These are phyloP conservation scores for Melanotaenia maccullochi DNA, from an alignment of 2,797 vertebrate genomes.

Conservation along the genomic window DNA sequence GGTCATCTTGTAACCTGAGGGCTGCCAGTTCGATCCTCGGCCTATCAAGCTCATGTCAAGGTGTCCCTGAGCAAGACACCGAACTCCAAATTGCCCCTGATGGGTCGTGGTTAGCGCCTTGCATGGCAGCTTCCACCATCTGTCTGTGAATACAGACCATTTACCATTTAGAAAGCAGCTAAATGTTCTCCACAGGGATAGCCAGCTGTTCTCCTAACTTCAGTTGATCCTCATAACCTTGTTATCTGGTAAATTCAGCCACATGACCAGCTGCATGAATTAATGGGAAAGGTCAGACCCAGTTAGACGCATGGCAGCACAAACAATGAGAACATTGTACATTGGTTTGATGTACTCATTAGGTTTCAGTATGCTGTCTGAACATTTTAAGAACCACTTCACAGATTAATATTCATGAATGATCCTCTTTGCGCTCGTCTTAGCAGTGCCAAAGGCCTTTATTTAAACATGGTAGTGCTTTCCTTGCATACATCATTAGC, in stretches of 20 bases:
- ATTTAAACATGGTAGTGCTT: constrained; percentile 89
- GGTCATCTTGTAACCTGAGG: too few species aligned
- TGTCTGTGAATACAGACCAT: too few species aligned
- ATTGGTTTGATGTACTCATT: not conserved
- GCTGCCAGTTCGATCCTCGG: too few species aligned
- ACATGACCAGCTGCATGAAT: constrained; percentile 33
- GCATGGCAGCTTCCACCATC: too few species aligned
- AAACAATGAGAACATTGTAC: constrained; percentile 23
- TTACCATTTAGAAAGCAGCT: too few species aligned
- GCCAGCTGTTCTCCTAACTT: constrained; percentile 11
- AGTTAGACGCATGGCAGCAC: not conserved
- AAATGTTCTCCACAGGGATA: not conserved
- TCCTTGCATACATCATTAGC: constrained; percentile 89
- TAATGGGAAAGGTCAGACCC: constrained; percentile 15
- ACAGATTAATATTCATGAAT: not conserved
- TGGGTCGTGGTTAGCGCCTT: too few species aligned
- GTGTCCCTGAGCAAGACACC: too few species aligned
- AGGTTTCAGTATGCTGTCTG: not conserved
- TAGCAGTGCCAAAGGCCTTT: constrained; percentile 87
- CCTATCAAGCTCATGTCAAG: too few species aligned
- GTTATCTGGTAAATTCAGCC: constrained; percentile 44
- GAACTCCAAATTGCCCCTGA: too few species aligned
- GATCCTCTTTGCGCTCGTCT: not conserved
- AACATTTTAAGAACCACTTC: not conserved
- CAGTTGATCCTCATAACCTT: constrained; percentile 35